Conservation (phyloP, 2,113 vertebrate species). For the Eptatretus burgeri region DNA sequence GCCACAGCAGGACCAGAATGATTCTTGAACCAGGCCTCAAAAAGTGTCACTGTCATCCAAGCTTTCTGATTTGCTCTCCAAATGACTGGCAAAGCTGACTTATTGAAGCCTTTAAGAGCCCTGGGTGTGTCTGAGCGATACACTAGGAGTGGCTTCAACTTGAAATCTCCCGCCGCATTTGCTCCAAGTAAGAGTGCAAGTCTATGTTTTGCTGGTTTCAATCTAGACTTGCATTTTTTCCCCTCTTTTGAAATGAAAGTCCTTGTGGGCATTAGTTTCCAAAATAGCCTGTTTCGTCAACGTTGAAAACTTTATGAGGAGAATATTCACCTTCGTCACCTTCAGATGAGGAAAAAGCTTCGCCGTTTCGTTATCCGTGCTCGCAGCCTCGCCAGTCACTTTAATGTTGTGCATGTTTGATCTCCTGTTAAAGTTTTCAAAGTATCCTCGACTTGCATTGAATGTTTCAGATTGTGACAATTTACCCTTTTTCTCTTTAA, state of each 20-base stretch:
- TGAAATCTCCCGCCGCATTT: conserved; percentile 4
- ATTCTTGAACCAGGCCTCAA: neutral
- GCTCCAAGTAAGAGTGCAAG: neutral
- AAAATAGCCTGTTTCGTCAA: neutral
- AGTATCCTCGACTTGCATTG: neutral
- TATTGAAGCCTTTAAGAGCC: neutral
- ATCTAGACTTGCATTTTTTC: neutral
- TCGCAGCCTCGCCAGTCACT: neutral
- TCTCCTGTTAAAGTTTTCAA: conserved; percentile 1
- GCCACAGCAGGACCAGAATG: no score
- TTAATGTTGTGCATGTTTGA: neutral
- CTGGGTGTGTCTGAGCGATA: neutral
- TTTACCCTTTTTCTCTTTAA: neutral
- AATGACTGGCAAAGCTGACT: neutral
- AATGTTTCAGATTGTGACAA: conserved; percentile 4
- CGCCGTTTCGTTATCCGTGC: neutral
- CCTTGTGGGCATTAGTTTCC: neutral
- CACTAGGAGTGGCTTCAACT: conserved; percentile 2
- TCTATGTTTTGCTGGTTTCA: neutral
- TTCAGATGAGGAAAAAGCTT: neutral
- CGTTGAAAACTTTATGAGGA: neutral
- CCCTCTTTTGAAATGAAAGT: conserved; percentile 5
- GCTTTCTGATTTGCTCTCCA: conserved; percentile 1
- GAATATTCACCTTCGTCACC: neutral
- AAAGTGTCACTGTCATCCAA: neutral